These are phyloP conservation scores for Charanyca ferruginea DNA, from an alignment of 2,888 invertebrate species.

Conservation along the genomic window DNA sequence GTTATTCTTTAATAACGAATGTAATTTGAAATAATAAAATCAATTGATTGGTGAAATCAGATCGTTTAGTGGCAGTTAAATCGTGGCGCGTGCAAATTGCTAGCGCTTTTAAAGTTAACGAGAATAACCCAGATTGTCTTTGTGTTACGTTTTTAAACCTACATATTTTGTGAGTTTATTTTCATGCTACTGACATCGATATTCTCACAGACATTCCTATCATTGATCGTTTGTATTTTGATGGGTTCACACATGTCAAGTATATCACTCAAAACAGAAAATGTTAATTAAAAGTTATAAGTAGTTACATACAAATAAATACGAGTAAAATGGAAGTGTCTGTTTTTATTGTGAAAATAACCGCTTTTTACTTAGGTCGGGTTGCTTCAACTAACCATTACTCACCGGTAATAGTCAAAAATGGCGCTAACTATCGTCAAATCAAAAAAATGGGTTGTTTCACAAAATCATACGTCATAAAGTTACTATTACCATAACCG, in stretches of 20 bases:
- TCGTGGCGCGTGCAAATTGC: constrained; percentile 61
- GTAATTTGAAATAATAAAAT: constrained; percentile 57
- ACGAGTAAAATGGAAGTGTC: too few relatives aligned
- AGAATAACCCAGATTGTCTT: constrained; percentile 60
- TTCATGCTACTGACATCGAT: constrained; percentile 47
- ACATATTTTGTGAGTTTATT: constrained; percentile 24
- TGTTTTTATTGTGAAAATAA: too few relatives aligned
- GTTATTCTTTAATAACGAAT: constrained; percentile 48
- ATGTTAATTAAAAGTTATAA: too few relatives aligned
- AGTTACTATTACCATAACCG: too few relatives aligned
- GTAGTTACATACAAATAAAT: too few relatives aligned
- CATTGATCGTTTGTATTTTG: constrained; percentile 25
- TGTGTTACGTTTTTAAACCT: constrained; percentile 42
- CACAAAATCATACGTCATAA: too few relatives aligned
- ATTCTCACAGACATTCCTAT: constrained; percentile 36
- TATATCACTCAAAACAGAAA: too few relatives aligned
- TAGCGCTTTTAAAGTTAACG: constrained; percentile 57
- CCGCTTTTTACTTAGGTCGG: too few relatives aligned
- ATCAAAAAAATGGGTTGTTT: too few relatives aligned
- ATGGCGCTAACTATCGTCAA: too few relatives aligned
- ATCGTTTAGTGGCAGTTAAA: constrained; percentile 47
- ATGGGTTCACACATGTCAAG: constrained; percentile 38
- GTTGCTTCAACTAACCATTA: too few relatives aligned
- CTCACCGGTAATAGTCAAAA: too few relatives aligned
- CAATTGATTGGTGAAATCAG: constrained; percentile 53